Evolutionary conservation across 1,140 invertebrate genomes (phyloP).

Genomic region (Augochlora pura): DNA sequence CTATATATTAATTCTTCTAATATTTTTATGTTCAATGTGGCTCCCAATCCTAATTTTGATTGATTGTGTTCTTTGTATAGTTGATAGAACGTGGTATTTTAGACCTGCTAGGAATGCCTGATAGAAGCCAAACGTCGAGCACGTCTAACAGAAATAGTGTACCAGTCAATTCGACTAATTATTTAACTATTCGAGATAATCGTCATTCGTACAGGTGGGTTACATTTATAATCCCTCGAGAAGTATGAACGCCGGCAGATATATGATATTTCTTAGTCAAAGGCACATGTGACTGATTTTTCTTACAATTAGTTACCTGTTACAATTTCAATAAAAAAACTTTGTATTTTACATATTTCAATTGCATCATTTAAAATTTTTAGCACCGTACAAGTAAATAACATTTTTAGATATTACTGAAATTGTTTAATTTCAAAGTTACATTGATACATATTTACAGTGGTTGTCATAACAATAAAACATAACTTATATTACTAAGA

Average conservation of each 20-base stretch:
- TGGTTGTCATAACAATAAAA: too few species aligned
- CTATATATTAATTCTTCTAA: not conserved
- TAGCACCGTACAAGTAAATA: too few species aligned
- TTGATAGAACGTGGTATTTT: not conserved
- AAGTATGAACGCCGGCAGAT: not conserved
- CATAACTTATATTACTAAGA: not conserved
- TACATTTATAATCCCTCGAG: not conserved
- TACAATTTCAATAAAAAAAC: too few species aligned
- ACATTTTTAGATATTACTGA: too few species aligned
- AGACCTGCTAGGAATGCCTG: constrained; percentile 31
- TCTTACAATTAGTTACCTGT: too few species aligned
- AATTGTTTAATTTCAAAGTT: too few species aligned
- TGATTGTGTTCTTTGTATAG: not conserved
- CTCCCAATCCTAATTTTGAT: not conserved
- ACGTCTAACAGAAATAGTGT: constrained; percentile 40
- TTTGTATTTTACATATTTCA: too few species aligned
- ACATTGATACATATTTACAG: too few species aligned
- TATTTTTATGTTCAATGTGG: not conserved
- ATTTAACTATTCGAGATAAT: constrained; percentile 31
- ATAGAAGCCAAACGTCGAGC: constrained; percentile 17
- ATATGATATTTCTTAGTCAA: not conserved
- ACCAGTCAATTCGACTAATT: constrained; percentile 8
- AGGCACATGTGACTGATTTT: not conserved
- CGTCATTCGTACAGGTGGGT: constrained; percentile 52
- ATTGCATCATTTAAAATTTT: too few species aligned